Conservation (phyloP, 1,140 invertebrate species). For the Pseudomyrmex cubaensis region DNA sequence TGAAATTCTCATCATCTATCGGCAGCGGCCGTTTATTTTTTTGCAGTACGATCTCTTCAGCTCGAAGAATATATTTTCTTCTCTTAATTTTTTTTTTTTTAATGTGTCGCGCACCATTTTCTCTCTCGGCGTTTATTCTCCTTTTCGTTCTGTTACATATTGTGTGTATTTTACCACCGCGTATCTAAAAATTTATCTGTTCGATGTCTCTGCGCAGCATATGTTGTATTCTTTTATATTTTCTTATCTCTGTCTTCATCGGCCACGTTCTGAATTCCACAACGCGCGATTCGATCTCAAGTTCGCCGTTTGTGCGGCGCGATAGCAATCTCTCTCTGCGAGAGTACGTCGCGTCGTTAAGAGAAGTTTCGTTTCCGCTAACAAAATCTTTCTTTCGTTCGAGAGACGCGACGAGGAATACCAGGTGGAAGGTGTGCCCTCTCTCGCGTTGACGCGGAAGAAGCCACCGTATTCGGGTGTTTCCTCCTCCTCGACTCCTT, state of each 20-base stretch:
- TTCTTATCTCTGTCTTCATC: conserved; percentile 27
- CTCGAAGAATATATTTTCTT: too few relatives aligned
- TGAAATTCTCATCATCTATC: conserved; percentile 53
- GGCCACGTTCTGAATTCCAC: background rate
- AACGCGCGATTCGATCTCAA: conserved; percentile 26
- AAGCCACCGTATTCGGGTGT: conserved; percentile 13
- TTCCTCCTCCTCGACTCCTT: conserved; percentile 6
- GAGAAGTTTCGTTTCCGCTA: background rate
- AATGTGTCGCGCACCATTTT: too few relatives aligned
- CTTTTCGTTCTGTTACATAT: too few relatives aligned
- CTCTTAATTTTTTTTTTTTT: too few relatives aligned
- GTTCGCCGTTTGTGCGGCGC: background rate
- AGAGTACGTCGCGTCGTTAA: conserved; percentile 19
- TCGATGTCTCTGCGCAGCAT: background rate
- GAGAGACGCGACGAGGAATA: too few relatives aligned
- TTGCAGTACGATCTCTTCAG: too few relatives aligned
- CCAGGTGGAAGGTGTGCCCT: background rate
- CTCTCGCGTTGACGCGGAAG: conserved; percentile 3
- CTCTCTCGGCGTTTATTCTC: too few relatives aligned
- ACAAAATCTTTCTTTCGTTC: background rate
- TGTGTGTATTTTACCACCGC: too few relatives aligned
- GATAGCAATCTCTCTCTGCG: conserved; percentile 17
- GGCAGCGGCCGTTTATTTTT: background rate
- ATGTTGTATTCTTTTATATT: background rate
- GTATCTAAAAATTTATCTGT: background rate